Conservation (phyloP, 2,113 vertebrate genomes). For the Nettapus auritus region DNA sequence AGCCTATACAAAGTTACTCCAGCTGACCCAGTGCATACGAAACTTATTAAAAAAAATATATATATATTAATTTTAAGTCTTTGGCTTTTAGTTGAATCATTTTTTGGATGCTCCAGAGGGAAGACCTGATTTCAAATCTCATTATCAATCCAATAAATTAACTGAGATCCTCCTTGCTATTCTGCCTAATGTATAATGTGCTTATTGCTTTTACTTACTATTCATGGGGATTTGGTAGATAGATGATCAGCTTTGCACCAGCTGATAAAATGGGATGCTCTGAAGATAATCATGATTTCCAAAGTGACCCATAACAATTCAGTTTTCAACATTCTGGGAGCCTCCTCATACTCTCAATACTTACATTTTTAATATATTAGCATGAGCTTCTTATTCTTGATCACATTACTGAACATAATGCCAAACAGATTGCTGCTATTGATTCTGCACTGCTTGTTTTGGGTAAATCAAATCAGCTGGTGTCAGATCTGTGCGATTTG, state of each 20-base stretch:
- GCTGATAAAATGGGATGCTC: background rate
- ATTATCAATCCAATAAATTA: background rate
- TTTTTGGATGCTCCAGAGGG: background rate
- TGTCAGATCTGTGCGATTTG: slow-evolving; percentile 65
- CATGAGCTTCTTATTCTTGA: slow-evolving; percentile 12
- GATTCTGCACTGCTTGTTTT: slow-evolving; percentile 56
- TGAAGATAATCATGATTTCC: background rate
- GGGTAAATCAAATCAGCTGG: slow-evolving; percentile 57
- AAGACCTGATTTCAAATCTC: background rate
- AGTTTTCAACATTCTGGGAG: background rate
- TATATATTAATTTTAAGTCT: background rate
- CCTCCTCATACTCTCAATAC: background rate
- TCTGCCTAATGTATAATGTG: background rate
- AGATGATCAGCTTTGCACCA: background rate
- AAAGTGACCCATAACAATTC: slow-evolving; percentile 9
- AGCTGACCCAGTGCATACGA: background rate
- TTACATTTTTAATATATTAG: background rate
- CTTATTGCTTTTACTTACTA: background rate
- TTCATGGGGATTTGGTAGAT: background rate
- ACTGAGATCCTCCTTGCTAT: background rate
- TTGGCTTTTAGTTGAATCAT: background rate
- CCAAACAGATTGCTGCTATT: slow-evolving; percentile 55
- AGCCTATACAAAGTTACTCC: background rate
- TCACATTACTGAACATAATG: slow-evolving; percentile 42
- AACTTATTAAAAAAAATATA: background rate